These are phyloP conservation scores for Acanthurus tractus DNA, from an alignment of 2,797 vertebrate genomes.

Conservation along the genomic window DNA sequence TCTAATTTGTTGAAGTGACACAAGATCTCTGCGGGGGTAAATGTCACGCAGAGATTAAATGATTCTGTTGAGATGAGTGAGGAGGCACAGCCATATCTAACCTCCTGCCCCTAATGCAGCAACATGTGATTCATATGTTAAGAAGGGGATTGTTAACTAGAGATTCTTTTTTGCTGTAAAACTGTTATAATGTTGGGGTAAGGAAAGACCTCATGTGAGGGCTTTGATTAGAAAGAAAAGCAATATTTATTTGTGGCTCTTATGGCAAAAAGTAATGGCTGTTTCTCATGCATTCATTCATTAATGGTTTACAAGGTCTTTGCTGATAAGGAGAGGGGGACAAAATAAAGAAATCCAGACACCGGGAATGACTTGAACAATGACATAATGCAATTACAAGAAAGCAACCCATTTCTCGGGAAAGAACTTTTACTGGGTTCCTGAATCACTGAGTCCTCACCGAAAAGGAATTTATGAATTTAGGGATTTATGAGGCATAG, in stretches of 20 bases:
- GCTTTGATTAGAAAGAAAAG: slow-evolving; percentile 18
- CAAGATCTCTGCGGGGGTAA: slow-evolving; percentile 73
- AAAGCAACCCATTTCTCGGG: no score
- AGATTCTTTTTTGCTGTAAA: slow-evolving; percentile 19
- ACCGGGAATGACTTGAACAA: no score
- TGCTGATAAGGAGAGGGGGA: no score
- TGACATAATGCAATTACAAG: no score
- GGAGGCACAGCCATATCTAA: slow-evolving; percentile 53
- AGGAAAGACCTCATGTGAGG: slow-evolving; percentile 1
- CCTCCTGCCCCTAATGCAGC: slow-evolving; percentile 43
- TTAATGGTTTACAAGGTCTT: no score
- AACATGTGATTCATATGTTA: slow-evolving; percentile 46
- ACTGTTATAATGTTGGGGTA: slow-evolving; percentile 13
- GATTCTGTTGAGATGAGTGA: slow-evolving; percentile 67
- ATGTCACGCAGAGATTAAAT: slow-evolving; percentile 79
- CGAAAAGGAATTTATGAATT: slow-evolving; percentile 18
- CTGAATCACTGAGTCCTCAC: slow-evolving; percentile 1
- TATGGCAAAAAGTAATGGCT: not conserved
- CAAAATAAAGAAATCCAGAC: no score
- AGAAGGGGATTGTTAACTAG: slow-evolving; percentile 37
- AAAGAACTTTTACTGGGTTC: slow-evolving; percentile 1
- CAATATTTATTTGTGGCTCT: not conserved
- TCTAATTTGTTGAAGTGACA: slow-evolving; percentile 76
- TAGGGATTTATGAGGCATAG: slow-evolving; percentile 28
- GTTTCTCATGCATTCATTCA: no score